phyloP scores from a whole-genome alignment of 2,888 invertebrate species.

The Byasa hedistus region DNA sequence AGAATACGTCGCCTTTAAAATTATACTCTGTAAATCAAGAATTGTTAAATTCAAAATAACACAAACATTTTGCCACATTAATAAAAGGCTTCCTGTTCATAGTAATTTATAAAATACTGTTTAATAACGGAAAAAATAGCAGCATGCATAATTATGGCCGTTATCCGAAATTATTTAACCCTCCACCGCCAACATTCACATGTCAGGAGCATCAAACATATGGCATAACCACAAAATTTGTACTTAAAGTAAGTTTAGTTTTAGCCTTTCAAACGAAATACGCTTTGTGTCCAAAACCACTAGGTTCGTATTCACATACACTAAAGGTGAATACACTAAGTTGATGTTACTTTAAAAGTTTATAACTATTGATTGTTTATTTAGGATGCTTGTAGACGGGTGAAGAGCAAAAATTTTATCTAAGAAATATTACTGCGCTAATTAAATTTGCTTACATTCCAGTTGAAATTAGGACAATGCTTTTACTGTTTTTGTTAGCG shows the following conservation, averaged over 20 bases:
- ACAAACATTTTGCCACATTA: no score
- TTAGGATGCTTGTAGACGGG: constrained; percentile 11
- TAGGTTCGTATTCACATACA: constrained; percentile 3
- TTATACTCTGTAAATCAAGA: no score
- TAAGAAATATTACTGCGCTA: background rate
- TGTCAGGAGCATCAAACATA: constrained; percentile 21
- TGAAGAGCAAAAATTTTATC: background rate
- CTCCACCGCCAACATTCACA: constrained; percentile 3
- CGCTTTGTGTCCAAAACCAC: background rate
- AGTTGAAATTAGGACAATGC: no score
- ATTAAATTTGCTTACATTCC: no score
- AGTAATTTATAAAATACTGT: background rate
- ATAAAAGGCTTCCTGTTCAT: no score
- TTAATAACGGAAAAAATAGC: background rate
- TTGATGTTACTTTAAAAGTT: constrained; percentile 7
- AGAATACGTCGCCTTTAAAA: no score
- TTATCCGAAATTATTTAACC: constrained; percentile 11
- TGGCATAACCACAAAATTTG: constrained; percentile 5
- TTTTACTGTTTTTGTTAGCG: no score
- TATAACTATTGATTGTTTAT: constrained; percentile 14
- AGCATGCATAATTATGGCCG: background rate
- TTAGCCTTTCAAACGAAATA: background rate
- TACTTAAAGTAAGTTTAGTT: background rate
- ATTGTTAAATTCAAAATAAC: no score
- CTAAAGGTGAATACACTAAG: background rate